Conservation (phyloP, 2,113 vertebrate genomes). For the Saguinus imperator region DNA sequence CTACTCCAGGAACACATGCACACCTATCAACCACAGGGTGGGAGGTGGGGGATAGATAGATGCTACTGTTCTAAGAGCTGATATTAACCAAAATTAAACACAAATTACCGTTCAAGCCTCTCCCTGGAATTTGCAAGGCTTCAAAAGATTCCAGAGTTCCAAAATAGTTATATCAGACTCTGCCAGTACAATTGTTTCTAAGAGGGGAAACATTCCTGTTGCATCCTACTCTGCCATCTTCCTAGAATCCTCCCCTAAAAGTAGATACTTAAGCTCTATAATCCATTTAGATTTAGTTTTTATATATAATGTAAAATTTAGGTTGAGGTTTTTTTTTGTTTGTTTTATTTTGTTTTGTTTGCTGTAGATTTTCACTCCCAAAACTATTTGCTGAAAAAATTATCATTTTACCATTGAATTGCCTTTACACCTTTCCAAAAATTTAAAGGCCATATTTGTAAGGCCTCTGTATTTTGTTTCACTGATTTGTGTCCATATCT, state of each 20-base stretch:
- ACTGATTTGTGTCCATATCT: background rate
- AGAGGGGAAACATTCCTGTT: background rate
- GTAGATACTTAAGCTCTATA: background rate
- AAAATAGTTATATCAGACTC: background rate
- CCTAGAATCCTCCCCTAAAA: background rate
- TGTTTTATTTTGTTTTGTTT: background rate
- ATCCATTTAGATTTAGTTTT: slow-evolving; percentile 29
- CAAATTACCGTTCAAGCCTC: background rate
- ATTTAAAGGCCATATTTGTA: background rate
- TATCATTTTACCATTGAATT: slow-evolving; percentile 2
- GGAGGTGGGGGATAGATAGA: background rate
- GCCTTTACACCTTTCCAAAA: background rate
- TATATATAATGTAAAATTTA: background rate
- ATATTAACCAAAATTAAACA: background rate
- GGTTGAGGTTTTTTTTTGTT: background rate
- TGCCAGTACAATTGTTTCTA: background rate
- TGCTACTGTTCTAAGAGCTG: background rate
- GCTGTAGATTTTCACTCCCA: background rate
- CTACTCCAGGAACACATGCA: background rate
- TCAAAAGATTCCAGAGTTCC: background rate
- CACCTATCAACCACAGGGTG: background rate
- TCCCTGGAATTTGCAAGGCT: background rate
- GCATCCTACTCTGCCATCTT: background rate
- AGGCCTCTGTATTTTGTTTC: background rate
- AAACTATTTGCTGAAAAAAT: background rate